Evolutionary conservation across 1,140 invertebrate genomes (phyloP), one percentile per base, ranked within the genome.

Genomic region (Drosophila fuyamai): DNA sequence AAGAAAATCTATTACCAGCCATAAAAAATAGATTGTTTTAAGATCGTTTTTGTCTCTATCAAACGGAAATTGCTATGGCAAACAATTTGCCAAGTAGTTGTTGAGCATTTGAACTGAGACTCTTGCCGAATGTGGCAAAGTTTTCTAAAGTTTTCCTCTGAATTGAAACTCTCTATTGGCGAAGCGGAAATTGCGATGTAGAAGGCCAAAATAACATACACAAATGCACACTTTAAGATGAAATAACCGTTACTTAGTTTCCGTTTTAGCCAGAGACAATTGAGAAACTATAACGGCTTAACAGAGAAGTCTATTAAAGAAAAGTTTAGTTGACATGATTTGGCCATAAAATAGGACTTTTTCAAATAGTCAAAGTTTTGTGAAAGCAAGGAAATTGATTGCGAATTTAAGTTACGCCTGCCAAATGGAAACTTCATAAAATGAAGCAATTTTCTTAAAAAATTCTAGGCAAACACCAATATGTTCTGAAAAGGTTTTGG

Each of bases 81-180:
- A 86, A 80, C 82, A 81, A 86, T 79, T 85, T 85, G 75, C 78
- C 82, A 81, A 85, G 70, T 85, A 79, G 74, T 85, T 85, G 67
- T 74, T 78, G 61, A 85, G 70, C 70, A 85, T 78, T 77, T 84
- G 59, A 68, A 77, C 74, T 65, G 54, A 32, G 23, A 58, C 44
- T 59, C 73, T 59, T 57, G 79, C 79, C 46, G 44, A 58, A 50
- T 71, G 51, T 57, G 65, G 36, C 51, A 71, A 71, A 71, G 67
- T 76, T 67, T 59, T 70, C 59, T 27, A 76, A 62, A 76, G 56
- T 77, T 84, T 76, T 56, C 47, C 54, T 29, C 44, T 18, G 16
- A 71, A 48, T 41, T 71, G 32, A 27, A 50, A 48, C 57, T 71
- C 71, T 36, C 65, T 36, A 71, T 71, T 58, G 65, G 65, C 44